Evolutionary conservation across 2,113 vertebrate species (phyloP).

Genomic region (Daphoenositta chrysoptera): DNA sequence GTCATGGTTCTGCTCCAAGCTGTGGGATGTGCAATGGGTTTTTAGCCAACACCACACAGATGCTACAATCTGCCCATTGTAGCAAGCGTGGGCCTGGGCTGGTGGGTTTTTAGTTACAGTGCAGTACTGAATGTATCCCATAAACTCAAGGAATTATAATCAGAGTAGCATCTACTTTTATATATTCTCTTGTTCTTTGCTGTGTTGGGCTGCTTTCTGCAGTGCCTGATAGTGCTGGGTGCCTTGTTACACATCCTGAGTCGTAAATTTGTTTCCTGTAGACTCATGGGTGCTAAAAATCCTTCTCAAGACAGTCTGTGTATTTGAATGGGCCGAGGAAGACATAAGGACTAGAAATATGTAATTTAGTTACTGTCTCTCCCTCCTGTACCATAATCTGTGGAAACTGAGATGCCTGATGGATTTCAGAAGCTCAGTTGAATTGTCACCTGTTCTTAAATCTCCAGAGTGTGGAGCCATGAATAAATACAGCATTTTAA

Average conservation of each 20-base stretch:
- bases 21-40: neutral
- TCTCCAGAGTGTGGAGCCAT: neutral
- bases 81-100: neutral
- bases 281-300: neutral
- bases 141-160: neutral
- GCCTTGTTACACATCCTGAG: neutral
- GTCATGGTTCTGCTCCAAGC: neutral
- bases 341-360: neutral
- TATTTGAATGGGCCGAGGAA: neutral
- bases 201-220: neutral
- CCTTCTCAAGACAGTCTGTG: neutral
- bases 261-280: neutral
- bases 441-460: neutral
- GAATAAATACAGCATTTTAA: neutral
- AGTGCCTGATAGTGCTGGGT: neutral
- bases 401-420: neutral
- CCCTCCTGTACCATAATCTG: neutral
- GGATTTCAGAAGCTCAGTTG: neutral
- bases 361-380: neutral
- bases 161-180: neutral
- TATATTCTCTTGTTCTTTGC: neutral
- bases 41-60: neutral
- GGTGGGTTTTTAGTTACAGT: neutral
- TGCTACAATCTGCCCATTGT: neutral
- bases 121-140: neutral